Base-by-base conservation (phyloP, 2,797 vertebrate species). In the Gymnothorax reevesii region DNA sequence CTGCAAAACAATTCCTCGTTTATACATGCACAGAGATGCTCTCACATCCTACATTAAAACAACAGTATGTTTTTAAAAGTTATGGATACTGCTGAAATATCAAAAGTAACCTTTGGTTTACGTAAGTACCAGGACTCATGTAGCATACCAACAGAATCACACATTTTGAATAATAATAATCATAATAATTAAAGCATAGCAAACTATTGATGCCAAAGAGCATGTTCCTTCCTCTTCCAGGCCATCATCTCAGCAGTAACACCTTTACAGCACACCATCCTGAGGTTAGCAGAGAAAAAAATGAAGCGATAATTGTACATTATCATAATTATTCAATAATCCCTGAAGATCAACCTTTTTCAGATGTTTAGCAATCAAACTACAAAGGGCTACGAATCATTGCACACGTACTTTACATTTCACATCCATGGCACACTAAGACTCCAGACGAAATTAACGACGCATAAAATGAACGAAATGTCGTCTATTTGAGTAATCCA, bases 281-380 rank as follows among this genome's bases (percentile, higher is more conserved):
- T 95, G 95, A 96, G 96, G 95, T 96, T 96, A 96, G 94, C 94
- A 94, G 89, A 94, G 94, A 52, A 88, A 90, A 89, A 90, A 97
- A 96, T 92, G 94, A 97, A 95, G 97, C 95, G 97, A 97, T 97
- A 97, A 97, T 97, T 97, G 97, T 96, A 95, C 96, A 97, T 97
- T 97, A 97, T 96, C 96, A 97, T 97, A 97, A 97, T 97, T 97
- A 97, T 97, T 97, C 95, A 91, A 93, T 94, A 96, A 96, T 96
- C 93, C 95, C 95, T 94, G 92, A 89, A 95, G 93, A 96, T 95
- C 95, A 96, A 95, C 94, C 93, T 94, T 96, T 95, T 93, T 94
- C 93, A 94, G 95, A 96, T 95, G 96, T 94, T 96, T 94, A 95
- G 94, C 96, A 95, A 96, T 94, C 95, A 94, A 94, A 85, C 91